Base-by-base conservation (phyloP, 2,888 invertebrate species). In the Nipponacmea schrenckii region DNA sequence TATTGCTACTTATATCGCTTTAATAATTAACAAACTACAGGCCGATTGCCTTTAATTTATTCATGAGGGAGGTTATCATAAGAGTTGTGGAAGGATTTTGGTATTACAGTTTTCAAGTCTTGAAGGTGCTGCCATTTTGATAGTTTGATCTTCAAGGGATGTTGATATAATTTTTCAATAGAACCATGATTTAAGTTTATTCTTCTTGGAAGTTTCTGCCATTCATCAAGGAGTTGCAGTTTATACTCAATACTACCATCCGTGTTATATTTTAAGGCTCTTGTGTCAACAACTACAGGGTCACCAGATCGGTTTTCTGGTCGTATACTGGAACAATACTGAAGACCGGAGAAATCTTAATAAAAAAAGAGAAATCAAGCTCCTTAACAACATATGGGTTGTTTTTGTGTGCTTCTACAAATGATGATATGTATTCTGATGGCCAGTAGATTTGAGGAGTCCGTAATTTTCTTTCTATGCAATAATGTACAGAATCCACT, bases 401-500 rank as follows among this genome's bases (percentile, higher is more conserved):
- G 15, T 64, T 50, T 20, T n/a, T 15, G 26, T 46, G 20, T 62
- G 27, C 45, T 64, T 44, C 45, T 71, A n/a, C 56, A 48, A 46
- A 44, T 62, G 63, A 73, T 50, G 46, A 31, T 4, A 31, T 31
- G 31, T 31, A 31, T 7, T 31, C 31, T 31, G 31, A 72, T n/a
- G 72, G 73, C 10, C 68, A 44, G 63, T 70, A 72, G 4, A 74
- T 70, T 14, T 66, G 56, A 12, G 62, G 66, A 1, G 64, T 62
- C 12, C 63, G 64, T 15, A 76, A 68, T 39, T 68, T 70, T 27
- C 71, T 63, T 63, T 64, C 70, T 20, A 76, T 74, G 0, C 65
- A 56, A 2, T 62, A 62, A 67, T 77, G 74, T 17, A 74, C 68
- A 65, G 71, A 73, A 48, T 77, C 74, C 26, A 67, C 67, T 27